A percentile compares a stretch with the other conserved stretches of the same genome.
Conservation (phyloP, 2,797 vertebrate species). For the Okamejei kenojei region DNA sequence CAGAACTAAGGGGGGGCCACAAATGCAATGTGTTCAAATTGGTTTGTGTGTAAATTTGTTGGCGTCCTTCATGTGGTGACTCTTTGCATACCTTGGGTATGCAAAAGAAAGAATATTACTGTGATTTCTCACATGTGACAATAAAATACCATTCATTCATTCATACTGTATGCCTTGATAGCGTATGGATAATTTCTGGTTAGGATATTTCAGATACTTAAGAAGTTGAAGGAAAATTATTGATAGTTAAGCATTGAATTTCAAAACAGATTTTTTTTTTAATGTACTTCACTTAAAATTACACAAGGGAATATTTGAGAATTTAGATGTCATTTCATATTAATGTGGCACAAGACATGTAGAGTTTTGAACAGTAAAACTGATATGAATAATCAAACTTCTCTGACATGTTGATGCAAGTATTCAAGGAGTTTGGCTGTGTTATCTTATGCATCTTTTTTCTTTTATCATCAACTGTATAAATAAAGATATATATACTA, state of each 20-base stretch:
- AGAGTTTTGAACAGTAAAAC: not conserved
- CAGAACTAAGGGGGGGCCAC: too few species aligned
- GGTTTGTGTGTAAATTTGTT: too few species aligned
- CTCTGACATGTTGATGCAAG: not conserved
- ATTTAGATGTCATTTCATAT: not conserved
- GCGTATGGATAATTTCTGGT: not conserved
- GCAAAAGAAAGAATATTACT: too few species aligned
- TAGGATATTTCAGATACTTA: not conserved
- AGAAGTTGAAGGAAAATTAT: not conserved
- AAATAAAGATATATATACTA: not conserved
- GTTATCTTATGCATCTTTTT: not conserved
- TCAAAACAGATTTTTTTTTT: not conserved
- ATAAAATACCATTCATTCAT: not conserved
- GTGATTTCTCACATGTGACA: too few species aligned
- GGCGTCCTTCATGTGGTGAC: too few species aligned
- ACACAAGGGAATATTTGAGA: not conserved
- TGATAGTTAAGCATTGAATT: not conserved
- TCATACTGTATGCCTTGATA: not conserved
- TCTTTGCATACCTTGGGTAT: too few species aligned
- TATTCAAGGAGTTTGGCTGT: not conserved
- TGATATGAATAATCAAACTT: not conserved
- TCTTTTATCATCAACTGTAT: conserved; percentile 9
- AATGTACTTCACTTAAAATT: not conserved
- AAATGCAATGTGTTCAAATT: too few species aligned
- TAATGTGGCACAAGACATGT: not conserved